phyloP scores from a whole-genome alignment of 1,140 invertebrate species.

The Atta cephalotes region DNA sequence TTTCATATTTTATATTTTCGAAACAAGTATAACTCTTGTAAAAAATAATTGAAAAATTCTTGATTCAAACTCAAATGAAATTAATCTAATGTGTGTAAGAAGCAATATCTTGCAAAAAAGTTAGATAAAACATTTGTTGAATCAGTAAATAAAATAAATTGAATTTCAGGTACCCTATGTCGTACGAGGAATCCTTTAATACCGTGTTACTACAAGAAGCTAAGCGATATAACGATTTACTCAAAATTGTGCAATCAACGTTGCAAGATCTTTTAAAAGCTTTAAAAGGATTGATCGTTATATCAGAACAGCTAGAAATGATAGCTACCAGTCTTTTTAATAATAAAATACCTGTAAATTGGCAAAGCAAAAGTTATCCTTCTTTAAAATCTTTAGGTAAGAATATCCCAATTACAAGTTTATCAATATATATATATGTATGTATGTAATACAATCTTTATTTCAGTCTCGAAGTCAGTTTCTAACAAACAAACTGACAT shows the following conservation, averaged over 20 bases:
- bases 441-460: not conserved
- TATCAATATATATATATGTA: too few relatives aligned
- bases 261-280: conserved; percentile 91
- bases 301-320: conserved; percentile 92
- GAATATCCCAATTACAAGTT: conserved; percentile 7
- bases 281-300: conserved; percentile 92
- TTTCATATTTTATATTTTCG: not conserved
- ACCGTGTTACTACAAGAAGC: conserved; percentile 94
- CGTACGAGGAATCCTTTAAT: conserved; percentile 94
- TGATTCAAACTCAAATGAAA: too few relatives aligned
- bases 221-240: conserved; percentile 91
- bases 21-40: not conserved
- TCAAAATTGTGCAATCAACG: conserved; percentile 88
- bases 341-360: conserved; percentile 90
- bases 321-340: conserved; percentile 88
- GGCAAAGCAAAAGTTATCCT: conserved; percentile 92
- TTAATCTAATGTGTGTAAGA: too few relatives aligned
- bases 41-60: not conserved
- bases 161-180: conserved; percentile 90
- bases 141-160: conserved; percentile 4
- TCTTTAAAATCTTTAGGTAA: conserved; percentile 93
- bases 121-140: not conserved
- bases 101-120: not conserved
- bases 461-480: not conserved
- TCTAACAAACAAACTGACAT: too few relatives aligned